These are phyloP conservation scores for Choloepus hoffmanni DNA, from an alignment of 2,113 vertebrate genomes.

Conservation along the genomic window DNA sequence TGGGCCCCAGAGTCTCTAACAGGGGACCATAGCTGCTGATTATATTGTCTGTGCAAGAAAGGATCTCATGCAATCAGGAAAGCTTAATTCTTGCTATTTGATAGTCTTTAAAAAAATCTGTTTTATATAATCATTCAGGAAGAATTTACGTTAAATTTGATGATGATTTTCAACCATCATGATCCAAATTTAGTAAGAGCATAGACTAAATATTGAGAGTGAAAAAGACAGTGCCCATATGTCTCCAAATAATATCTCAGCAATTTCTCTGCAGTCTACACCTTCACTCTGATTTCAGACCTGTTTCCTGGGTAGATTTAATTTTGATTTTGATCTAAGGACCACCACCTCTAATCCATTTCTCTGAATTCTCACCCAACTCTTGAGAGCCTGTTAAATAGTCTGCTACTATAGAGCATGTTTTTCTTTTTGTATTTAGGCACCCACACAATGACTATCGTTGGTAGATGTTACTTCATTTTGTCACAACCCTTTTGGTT, in stretches of 20 bases:
- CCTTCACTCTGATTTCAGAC: background rate
- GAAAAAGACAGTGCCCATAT: background rate
- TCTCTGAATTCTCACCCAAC: too few species aligned
- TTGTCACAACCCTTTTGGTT: background rate
- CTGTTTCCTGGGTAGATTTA: background rate
- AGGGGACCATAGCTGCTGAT: background rate
- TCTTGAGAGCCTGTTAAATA: too few species aligned
- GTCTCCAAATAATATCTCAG: background rate
- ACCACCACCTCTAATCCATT: background rate
- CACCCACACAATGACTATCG: background rate
- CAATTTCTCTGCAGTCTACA: background rate
- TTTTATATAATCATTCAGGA: background rate
- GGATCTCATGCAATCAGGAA: background rate
- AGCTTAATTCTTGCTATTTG: background rate
- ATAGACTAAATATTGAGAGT: background rate
- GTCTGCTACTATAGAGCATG: background rate
- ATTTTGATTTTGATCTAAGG: background rate
- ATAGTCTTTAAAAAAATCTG: background rate
- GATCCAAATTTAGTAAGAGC: background rate
- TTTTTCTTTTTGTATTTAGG: background rate
- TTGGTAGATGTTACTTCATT: background rate
- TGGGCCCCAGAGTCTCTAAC: background rate
- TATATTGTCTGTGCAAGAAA: background rate
- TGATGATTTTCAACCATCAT: background rate
- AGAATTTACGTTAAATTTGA: background rate